Evolutionary conservation across 2,113 vertebrate species (phyloP).

Genomic region (Sebastes fasciatus): DNA sequence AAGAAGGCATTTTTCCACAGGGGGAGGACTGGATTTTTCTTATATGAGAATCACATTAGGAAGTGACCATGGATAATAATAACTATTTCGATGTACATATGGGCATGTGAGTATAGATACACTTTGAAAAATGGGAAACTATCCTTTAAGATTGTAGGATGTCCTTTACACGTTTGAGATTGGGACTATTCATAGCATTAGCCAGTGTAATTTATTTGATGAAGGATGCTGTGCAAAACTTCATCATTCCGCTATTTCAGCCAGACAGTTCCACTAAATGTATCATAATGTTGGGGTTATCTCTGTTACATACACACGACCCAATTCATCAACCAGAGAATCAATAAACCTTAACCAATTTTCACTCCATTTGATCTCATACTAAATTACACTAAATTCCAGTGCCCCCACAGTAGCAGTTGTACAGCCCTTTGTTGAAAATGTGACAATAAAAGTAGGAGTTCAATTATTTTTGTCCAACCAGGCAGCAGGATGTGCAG

Average conservation of each 20-base stretch:
- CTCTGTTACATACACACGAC: background rate
- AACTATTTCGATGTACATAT: background rate
- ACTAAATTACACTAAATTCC: background rate
- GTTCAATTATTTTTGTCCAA: conserved; percentile 56
- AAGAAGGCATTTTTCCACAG: background rate
- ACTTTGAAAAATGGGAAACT: background rate
- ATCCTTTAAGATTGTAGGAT: too few species aligned
- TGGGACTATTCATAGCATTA: background rate
- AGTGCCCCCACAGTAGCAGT: background rate
- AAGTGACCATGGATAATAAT: background rate
- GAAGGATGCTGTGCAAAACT: background rate
- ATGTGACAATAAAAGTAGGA: conserved; percentile 46
- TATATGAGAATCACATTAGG: background rate
- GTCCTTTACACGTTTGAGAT: background rate
- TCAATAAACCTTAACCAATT: background rate
- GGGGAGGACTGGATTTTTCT: background rate
- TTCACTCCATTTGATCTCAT: background rate
- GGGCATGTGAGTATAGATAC: background rate
- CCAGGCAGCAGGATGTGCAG: conserved; percentile 75
- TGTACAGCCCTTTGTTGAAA: background rate
- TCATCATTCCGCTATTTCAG: background rate
- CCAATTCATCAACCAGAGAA: background rate
- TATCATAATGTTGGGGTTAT: too few species aligned
- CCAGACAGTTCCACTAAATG: background rate
- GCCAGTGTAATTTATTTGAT: background rate